Conservation (phyloP, 2,797 vertebrate genomes). For the Coccyzus lansbergi region DNA sequence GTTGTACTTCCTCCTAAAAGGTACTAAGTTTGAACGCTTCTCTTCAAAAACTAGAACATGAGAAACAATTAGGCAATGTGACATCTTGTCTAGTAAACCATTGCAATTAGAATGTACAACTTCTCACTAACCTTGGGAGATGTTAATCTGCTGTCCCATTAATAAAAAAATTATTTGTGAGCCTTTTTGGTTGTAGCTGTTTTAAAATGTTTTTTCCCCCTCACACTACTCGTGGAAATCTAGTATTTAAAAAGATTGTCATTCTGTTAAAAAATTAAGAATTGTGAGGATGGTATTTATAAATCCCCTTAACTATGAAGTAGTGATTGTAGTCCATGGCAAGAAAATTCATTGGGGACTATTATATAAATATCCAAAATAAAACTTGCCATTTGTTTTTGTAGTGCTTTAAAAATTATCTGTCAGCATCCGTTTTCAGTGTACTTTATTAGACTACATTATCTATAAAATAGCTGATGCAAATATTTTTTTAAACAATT, state of each 20-base stretch:
- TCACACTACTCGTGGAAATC: neutral
- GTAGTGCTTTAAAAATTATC: neutral
- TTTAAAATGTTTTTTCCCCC: neutral
- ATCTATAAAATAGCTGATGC: neutral
- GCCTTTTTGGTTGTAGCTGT: neutral
- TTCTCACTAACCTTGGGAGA: neutral
- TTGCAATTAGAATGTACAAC: neutral
- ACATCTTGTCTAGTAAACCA: neutral
- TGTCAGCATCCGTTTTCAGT: neutral
- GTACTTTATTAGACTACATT: neutral
- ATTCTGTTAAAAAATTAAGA: neutral
- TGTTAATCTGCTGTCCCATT: neutral
- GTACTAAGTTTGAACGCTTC: neutral
- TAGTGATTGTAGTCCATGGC: neutral
- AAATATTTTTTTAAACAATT: neutral
- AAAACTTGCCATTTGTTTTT: neutral
- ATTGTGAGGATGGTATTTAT: neutral
- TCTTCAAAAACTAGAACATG: neutral
- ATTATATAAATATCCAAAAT: neutral
- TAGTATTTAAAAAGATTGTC: neutral
- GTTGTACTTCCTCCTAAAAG: neutral
- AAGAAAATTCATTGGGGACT: neutral
- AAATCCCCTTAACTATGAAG: neutral
- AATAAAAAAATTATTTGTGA: neutral
- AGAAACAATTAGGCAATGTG: neutral